A percentile compares a stretch with the other conserved stretches of the same genome.
phyloP scores from a whole-genome alignment of 2,113 vertebrate species.

The Lota lota region DNA sequence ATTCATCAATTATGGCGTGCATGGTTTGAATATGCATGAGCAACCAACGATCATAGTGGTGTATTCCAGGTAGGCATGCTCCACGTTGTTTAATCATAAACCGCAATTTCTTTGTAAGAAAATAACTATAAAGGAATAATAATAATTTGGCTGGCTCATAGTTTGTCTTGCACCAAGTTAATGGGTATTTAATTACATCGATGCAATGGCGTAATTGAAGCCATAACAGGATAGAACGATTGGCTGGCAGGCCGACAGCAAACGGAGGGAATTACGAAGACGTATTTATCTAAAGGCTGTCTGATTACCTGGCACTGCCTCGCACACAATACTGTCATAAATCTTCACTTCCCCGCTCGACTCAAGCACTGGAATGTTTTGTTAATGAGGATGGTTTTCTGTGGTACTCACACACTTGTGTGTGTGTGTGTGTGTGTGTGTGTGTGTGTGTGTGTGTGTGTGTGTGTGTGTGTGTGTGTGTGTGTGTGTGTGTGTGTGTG shows the following conservation, averaged over 20 bases:
- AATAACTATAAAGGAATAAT: slow-evolving; percentile 36
- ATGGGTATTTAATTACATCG: slow-evolving; percentile 76
- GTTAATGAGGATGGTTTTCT: slow-evolving; percentile 33
- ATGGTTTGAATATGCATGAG: slow-evolving; percentile 37
- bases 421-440: not conserved
- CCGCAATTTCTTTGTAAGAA: slow-evolving; percentile 28
- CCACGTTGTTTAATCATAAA: slow-evolving; percentile 39
- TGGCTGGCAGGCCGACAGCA: slow-evolving; percentile 50
- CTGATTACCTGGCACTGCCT: slow-evolving; percentile 73
- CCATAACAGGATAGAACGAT: slow-evolving; percentile 56
- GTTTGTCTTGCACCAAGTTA: slow-evolving; percentile 61
- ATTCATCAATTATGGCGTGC: slow-evolving; percentile 14
- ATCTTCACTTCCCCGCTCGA: slow-evolving; percentile 59
- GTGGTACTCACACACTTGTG: slow-evolving; percentile 24
- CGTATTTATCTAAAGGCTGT: slow-evolving; percentile 74
- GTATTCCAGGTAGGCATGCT: slow-evolving; percentile 19
- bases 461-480: too few relatives aligned
- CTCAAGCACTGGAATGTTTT: too few relatives aligned
- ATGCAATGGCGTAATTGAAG: slow-evolving; percentile 72
- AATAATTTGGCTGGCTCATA: slow-evolving; percentile 52
- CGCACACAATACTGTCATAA: slow-evolving; percentile 70
- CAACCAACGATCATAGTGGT: slow-evolving; percentile 23
- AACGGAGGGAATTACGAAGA: slow-evolving; percentile 69
- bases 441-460: too few relatives aligned
- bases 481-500: too few relatives aligned